Evolutionary conservation across 2,113 vertebrate genomes (phyloP), one percentile per base, ranked within the genome.

Genomic region (Coptodon bakossiorum): DNA sequence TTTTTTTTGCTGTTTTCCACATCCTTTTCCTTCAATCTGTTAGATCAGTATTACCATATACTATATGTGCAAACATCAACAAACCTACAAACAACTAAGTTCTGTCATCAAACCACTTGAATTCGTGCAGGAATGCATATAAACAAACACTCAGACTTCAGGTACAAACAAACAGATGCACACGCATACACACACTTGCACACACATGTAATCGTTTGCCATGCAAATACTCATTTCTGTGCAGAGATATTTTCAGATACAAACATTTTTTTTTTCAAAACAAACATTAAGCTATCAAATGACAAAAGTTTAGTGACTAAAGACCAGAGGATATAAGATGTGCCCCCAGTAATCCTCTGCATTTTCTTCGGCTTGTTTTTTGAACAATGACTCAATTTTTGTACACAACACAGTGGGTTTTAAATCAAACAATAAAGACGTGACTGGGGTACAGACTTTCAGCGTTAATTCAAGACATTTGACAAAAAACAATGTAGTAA

Each of bases 181-280:
- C 56, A 82, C 48, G 85, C 83, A 59, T 83, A 90, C 54, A 86
- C 59, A 84, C 43, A 90, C 27, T 83, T 57, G 59, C 82, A 86
- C 73, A 63, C 85, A 91, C 88, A 92, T 84, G 84, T 87, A 93
- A 83, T 85, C 89, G 88, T 83, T 87, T 80, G 86, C 82, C 90
- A 91, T 91, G 91, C 88, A 93, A 88, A 95, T 90, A 90, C 50
- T 88, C 16, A 14, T 88, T 90, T 90, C 66, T 89, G 80, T 91
- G 89, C 91, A 80, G 91, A 93, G 78, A 86, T 80, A 85, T 89
- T 86, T 89, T 79, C 87, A 79, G 81, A 86, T 86, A 63, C 80
- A 56, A 87, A 92, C 78, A 34, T 38, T 48, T 54, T 80, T 88
- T 89, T 87, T n/a, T 85, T 78, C 12, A 63, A 89, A 88, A 91